Percentiles rank a stretch among this genome's conserved stretches.
Conservation (phyloP, 2,797 vertebrate species). For the Cryptoblepharus egeriae region DNA sequence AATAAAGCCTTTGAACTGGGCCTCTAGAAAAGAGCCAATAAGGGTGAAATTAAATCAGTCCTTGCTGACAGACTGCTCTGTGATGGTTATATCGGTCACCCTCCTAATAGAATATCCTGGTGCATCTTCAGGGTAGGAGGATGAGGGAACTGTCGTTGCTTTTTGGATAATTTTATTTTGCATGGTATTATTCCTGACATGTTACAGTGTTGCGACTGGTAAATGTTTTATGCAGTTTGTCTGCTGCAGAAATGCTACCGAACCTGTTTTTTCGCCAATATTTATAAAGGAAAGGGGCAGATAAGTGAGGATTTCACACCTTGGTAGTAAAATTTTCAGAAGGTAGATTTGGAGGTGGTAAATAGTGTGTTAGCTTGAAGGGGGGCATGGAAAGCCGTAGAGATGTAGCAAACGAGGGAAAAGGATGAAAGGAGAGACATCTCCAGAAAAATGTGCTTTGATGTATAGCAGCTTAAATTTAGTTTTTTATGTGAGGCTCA, state of each 20-base stretch:
- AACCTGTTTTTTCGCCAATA: conserved; percentile 59
- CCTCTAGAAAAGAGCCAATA: not conserved
- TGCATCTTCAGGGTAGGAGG: not conserved
- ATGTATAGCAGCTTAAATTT: conserved; percentile 60
- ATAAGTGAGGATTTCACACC: conserved; percentile 46
- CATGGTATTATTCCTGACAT: not conserved
- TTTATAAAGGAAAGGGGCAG: conserved; percentile 37
- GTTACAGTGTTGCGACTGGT: conserved; percentile 20
- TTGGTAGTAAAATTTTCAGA: conserved; percentile 34
- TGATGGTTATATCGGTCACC: not conserved
- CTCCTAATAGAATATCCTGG: not conserved
- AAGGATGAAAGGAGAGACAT: conserved; percentile 17
- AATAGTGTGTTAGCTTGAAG: not conserved
- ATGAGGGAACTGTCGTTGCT: not conserved
- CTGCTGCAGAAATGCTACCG: conserved; percentile 58
- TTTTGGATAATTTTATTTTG: not conserved
- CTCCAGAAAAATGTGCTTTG: conserved; percentile 58
- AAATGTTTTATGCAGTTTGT: conserved; percentile 32
- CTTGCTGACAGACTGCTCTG: not conserved
- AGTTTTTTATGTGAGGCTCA: conserved; percentile 67
- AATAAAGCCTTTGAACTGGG: not conserved
- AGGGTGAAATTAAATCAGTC: conserved; percentile 18
- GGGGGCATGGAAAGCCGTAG: not conserved
- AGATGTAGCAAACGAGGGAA: conserved; percentile 22
- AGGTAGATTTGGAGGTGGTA: conserved; percentile 32